These are phyloP conservation scores for Ochlodes sylvanus DNA, from an alignment of 2,888 invertebrate genomes.

Conservation along the genomic window DNA sequence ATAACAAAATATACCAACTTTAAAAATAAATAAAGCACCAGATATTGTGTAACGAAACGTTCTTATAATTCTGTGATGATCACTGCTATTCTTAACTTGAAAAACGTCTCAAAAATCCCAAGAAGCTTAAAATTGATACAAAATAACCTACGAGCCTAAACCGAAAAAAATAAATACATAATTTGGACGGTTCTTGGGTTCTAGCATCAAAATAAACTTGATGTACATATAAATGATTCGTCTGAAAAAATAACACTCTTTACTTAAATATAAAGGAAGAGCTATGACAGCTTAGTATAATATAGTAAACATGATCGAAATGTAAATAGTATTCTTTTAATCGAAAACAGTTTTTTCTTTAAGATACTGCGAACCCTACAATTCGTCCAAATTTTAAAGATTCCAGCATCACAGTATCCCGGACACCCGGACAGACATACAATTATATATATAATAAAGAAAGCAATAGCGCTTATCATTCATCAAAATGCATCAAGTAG, in stretches of 20 bases:
- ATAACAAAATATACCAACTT: conserved; percentile 37
- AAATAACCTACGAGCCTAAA: conserved; percentile 49
- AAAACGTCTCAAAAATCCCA: not conserved
- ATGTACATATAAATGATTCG: not conserved
- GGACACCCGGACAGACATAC: too few relatives aligned
- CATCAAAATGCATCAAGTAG: too few relatives aligned
- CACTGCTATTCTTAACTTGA: conserved; percentile 31
- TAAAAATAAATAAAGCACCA: conserved; percentile 46
- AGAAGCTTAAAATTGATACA: not conserved
- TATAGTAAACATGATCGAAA: conserved; percentile 11
- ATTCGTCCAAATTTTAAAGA: conserved; percentile 12
- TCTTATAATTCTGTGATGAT: conserved; percentile 62
- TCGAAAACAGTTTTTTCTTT: not conserved
- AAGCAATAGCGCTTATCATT: too few relatives aligned
- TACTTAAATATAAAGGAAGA: conserved; percentile 23
- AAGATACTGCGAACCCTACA: conserved; percentile 14
- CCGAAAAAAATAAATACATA: conserved; percentile 48
- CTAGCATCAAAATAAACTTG: conserved; percentile 15
- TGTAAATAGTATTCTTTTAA: not conserved
- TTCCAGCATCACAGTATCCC: conserved; percentile 15
- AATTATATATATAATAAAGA: too few relatives aligned
- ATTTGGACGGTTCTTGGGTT: conserved; percentile 28
- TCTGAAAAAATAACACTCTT: conserved; percentile 4
- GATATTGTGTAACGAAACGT: conserved; percentile 47
- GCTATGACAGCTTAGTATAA: not conserved